Evolutionary conservation across 2,113 vertebrate species (phyloP), one percentile per base, ranked within the genome.

Genomic region (Mastomys coucha): DNA sequence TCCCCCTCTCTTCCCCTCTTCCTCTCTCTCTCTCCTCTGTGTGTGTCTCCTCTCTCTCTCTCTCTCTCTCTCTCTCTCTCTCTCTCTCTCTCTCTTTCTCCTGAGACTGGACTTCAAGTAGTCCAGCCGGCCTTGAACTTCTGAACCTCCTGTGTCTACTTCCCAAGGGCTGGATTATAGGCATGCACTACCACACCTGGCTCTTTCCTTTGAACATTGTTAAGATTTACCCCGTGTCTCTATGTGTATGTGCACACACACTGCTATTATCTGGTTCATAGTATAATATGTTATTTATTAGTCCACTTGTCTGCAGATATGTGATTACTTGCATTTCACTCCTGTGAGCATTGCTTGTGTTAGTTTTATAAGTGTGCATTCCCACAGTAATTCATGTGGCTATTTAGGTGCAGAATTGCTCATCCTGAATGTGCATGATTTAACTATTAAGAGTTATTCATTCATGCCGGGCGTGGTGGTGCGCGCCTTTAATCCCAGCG

Each of bases 261-360:
- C 67, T 75, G 8, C 58, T 92, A 63, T 65, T 91, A 56, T 56
- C 65, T 56, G n/a, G 16, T 80, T 90, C 80, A 20, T 70, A 17
- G 49, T 75, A 89, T 94, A 91, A 60, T 2, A 65, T 76, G 76
- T 81, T 91, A 87, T 89, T 88, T 14, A n/a, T 72, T 58, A 89
- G 45, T 39, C 80, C 69, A 60, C 69, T 69, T 36, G 20, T 42
- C 36, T 51, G 73, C 58, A 56, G 84, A 26, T 56, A 36, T 42
- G 53, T 67, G 78, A 39, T 89, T 56, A 49, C 78, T 93, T 91
- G 73, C 13, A 82, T 90, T 92, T 82, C 42, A 19, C 69, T 60
- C 19, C 39, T 20, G 72, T 53, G 58, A 80, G 33, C 28, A 67
- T 26, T 8, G 8, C 39, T 80, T 82, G 51, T 20, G 58, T 80